These are phyloP conservation scores for Xylocopa sonorina DNA, from an alignment of 1,140 invertebrate species.

Conservation along the genomic window DNA sequence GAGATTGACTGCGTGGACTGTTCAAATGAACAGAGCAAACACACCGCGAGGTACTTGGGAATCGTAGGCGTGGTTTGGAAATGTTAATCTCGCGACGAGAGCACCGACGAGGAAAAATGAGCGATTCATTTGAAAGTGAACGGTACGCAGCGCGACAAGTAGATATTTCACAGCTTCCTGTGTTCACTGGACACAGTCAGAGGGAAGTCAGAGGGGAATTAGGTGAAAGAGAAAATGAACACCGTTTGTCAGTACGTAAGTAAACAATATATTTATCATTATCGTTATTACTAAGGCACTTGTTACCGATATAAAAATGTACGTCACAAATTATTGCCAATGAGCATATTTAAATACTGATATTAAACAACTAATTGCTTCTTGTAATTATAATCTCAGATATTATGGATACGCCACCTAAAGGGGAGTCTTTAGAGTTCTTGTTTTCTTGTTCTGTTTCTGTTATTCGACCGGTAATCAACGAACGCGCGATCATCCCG, in stretches of 20 bases:
- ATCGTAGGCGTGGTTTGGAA: no score
- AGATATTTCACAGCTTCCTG: no score
- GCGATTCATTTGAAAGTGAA: no score
- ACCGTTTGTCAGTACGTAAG: conserved; percentile 70
- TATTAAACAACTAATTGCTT: conserved; percentile 78
- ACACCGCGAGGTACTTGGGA: no score
- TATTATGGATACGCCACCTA: conserved; percentile 57
- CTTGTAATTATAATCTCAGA: conserved; percentile 75
- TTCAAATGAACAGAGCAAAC: no score
- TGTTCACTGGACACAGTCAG: no score
- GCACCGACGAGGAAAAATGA: no score
- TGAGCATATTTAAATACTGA: conserved; percentile 81
- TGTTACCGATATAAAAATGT: conserved; percentile 81
- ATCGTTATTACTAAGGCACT: conserved; percentile 80
- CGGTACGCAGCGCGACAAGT: no score
- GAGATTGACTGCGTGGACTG: neutral
- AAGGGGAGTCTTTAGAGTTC: conserved; percentile 53
- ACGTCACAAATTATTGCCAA: conserved; percentile 78
- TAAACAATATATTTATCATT: conserved; percentile 82
- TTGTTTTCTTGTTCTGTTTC: conserved; percentile 18
- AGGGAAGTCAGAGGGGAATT: neutral
- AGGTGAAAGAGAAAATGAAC: conserved; percentile 1
- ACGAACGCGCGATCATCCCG: conserved; percentile 10
- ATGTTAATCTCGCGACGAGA: no score
- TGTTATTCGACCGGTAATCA: conserved; percentile 17